A percentile compares a stretch with the other conserved stretches of the same genome.
These are phyloP conservation scores for Beris chalybata DNA, from an alignment of 2,888 invertebrate species.

Conservation along the genomic window DNA sequence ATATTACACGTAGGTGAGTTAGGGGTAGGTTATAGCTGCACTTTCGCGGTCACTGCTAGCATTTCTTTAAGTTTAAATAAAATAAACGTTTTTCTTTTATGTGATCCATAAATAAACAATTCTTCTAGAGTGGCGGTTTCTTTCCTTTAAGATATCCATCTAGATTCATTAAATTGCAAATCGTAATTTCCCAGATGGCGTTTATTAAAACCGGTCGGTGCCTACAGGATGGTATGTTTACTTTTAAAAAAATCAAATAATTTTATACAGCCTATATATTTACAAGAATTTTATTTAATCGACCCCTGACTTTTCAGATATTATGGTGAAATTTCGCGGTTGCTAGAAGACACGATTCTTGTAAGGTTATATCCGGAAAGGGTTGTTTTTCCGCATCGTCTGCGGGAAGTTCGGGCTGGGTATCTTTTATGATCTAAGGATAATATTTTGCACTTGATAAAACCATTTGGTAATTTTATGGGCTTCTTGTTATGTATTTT, in stretches of 20 bases:
- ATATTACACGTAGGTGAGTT: not conserved
- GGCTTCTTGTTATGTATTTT: too few relatives aligned
- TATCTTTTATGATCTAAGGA: too few relatives aligned
- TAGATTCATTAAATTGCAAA: slow-evolving; percentile 24
- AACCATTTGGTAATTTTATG: too few relatives aligned
- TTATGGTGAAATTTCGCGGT: too few relatives aligned
- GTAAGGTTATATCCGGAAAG: too few relatives aligned
- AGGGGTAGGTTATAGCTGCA: not conserved
- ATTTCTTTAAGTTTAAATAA: slow-evolving; percentile 14
- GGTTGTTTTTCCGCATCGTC: too few relatives aligned
- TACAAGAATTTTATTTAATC: slow-evolving; percentile 15
- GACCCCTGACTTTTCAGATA: not conserved
- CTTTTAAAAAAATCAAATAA: slow-evolving; percentile 23
- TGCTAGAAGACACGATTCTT: too few relatives aligned
- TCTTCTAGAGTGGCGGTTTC: not conserved
- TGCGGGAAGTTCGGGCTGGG: too few relatives aligned
- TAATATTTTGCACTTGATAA: too few relatives aligned
- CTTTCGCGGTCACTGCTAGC: not conserved
- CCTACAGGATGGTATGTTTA: slow-evolving; percentile 16
- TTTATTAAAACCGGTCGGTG: not conserved
- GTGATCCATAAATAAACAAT: slow-evolving; percentile 23
- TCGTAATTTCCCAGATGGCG: slow-evolving; percentile 22
- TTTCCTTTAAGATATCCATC: not conserved
- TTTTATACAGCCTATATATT: slow-evolving; percentile 9
- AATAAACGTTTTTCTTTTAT: slow-evolving; percentile 17